Conservation (phyloP, 30 jellyfish, hydroid and myxozoan genomes). For the Aurelia aurita complex sp. Pacific region DNA sequence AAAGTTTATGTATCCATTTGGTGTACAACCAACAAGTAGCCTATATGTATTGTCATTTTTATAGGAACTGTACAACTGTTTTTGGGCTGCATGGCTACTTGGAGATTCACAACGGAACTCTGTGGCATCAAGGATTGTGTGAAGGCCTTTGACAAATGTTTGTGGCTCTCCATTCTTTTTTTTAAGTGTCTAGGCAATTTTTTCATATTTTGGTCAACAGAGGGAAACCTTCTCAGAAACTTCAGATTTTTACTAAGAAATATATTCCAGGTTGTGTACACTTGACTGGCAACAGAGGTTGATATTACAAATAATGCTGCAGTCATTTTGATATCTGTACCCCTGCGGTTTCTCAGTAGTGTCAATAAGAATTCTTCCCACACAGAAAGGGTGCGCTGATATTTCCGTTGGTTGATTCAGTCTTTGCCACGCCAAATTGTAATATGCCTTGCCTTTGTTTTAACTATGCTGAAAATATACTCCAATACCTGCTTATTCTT, state of each 20-base stretch:
- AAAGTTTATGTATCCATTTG: slow-evolving; percentile 33
- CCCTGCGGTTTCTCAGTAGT: slow-evolving; percentile 6
- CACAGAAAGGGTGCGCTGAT: background rate
- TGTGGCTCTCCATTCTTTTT: slow-evolving; percentile 33
- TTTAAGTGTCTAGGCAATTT: slow-evolving; percentile 16
- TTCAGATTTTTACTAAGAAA: slow-evolving; percentile 13
- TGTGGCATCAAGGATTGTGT: slow-evolving; percentile 18
- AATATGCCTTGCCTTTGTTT: no score
- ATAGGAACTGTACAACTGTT: slow-evolving; percentile 28
- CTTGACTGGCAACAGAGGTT: background rate
- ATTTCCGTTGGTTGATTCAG: background rate
- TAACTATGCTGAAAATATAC: no score
- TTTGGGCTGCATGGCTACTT: slow-evolving; percentile 33
- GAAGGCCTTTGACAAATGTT: slow-evolving; percentile 17
- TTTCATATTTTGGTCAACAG: slow-evolving; percentile 6
- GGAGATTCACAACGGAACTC: slow-evolving; percentile 34
- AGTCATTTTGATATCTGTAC: slow-evolving; percentile 7
- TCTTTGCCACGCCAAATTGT: background rate
- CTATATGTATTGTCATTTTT: slow-evolving; percentile 13
- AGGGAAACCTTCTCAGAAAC: slow-evolving; percentile 17
- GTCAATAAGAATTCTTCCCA: slow-evolving; percentile 9
- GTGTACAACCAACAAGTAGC: slow-evolving; percentile 43
- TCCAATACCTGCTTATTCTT: no score
- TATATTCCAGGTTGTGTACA: slow-evolving; percentile 14
- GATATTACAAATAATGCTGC: slow-evolving; percentile 7